Evolutionary conservation across 1,140 invertebrate genomes (phyloP).

Genomic region (Drosophila tristis): DNA sequence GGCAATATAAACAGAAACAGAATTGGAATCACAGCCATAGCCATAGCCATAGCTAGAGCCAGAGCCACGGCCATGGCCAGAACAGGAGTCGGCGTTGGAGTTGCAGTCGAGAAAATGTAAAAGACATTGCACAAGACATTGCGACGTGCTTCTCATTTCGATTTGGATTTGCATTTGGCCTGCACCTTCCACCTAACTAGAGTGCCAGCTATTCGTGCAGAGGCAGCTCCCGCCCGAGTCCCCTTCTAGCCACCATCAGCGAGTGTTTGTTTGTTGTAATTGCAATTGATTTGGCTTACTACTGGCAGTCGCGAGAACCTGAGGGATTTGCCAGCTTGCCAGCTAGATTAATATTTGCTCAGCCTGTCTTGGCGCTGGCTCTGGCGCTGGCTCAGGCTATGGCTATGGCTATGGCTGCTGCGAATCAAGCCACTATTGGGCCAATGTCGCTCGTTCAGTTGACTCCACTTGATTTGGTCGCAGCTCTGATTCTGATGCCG

Average conservation of each 20-base stretch:
- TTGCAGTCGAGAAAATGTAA: conserved; percentile 25
- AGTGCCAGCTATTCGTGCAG: too few species aligned
- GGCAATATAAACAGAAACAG: background rate
- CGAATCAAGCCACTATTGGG: conserved; percentile 6
- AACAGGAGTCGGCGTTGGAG: background rate
- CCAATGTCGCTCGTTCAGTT: background rate
- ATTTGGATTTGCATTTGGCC: conserved; percentile 24
- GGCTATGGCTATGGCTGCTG: background rate
- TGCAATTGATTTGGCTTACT: conserved; percentile 57
- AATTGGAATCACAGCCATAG: too few species aligned
- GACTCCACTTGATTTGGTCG: conserved; percentile 9
- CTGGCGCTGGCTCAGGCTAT: too few species aligned
- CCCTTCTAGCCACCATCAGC: too few species aligned
- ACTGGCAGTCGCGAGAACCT: conserved; percentile 15
- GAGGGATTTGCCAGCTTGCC: conserved; percentile 16
- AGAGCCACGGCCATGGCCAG: too few species aligned
- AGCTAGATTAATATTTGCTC: conserved; percentile 53
- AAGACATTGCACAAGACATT: conserved; percentile 35
- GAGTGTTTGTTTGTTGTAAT: conserved; percentile 52
- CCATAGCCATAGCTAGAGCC: too few species aligned
- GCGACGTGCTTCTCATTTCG: conserved; percentile 54
- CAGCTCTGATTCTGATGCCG: background rate
- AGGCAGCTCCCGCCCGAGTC: too few species aligned
- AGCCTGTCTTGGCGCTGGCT: background rate
- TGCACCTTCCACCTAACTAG: too few species aligned